Conservation (phyloP, 1,140 invertebrate genomes). For the Phymastichus coffea region DNA sequence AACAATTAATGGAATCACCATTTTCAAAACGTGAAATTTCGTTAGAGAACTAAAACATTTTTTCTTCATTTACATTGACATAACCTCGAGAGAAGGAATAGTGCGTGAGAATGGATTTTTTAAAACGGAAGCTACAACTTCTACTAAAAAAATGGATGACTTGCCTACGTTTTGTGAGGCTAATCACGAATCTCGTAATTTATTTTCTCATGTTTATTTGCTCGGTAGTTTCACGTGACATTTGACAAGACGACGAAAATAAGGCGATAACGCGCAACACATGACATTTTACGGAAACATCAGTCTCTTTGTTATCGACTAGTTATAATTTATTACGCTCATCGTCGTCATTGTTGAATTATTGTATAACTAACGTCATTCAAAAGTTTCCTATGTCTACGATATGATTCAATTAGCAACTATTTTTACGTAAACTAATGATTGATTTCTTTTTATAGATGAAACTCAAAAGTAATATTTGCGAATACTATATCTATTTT, state of each 20-base stretch:
- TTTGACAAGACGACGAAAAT: constrained; percentile 25
- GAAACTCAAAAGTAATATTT: too few species aligned
- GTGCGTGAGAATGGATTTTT: too few species aligned
- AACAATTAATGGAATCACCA: background rate
- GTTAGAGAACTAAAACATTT: too few species aligned
- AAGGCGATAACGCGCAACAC: constrained; percentile 19
- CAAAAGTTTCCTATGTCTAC: too few species aligned
- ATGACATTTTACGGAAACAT: constrained; percentile 14
- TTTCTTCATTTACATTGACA: too few species aligned
- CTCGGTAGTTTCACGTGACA: constrained; percentile 25
- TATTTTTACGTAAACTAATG: too few species aligned
- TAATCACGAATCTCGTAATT: constrained; percentile 16
- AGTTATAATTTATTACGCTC: background rate
- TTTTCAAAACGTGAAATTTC: too few species aligned
- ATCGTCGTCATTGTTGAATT: too few species aligned
- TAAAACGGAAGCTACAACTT: background rate
- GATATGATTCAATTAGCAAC: too few species aligned
- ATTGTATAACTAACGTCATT: too few species aligned
- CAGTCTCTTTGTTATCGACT: constrained; percentile 13
- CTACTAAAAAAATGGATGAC: constrained; percentile 10
- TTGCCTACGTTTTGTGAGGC: constrained; percentile 13
- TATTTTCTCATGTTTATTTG: constrained; percentile 26
- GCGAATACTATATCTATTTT: too few species aligned
- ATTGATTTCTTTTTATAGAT: too few species aligned
- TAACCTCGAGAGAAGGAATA: constrained; percentile 17